Conservation (phyloP, 2,888 invertebrate genomes). For the Mythimna lalbum region DNA sequence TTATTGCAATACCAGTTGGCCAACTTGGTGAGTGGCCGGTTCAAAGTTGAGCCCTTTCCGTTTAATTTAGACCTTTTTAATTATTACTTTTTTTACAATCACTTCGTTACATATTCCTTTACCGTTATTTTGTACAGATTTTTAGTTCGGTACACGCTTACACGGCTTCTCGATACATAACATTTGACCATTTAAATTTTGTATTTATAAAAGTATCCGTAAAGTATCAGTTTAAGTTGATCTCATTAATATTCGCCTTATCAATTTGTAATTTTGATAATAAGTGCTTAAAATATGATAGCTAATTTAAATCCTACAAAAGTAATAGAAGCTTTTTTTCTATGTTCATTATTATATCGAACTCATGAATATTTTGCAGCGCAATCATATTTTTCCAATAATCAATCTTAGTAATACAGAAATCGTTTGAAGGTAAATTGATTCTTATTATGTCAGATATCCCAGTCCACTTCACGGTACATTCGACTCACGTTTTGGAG, state of each 20-base stretch:
- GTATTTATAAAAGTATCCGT: slow-evolving; percentile 51
- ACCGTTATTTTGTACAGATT: slow-evolving; percentile 63
- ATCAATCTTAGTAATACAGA: slow-evolving; percentile 59
- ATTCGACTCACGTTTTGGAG: slow-evolving; percentile 51
- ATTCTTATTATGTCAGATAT: slow-evolving; percentile 35
- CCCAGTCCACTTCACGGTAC: slow-evolving; percentile 48
- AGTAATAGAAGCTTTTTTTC: slow-evolving; percentile 55
- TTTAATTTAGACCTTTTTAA: slow-evolving; percentile 75
- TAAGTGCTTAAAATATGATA: slow-evolving; percentile 57
- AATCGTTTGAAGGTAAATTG: slow-evolving; percentile 44
- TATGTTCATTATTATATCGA: slow-evolving; percentile 53
- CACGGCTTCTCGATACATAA: slow-evolving; percentile 77
- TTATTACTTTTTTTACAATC: slow-evolving; percentile 63
- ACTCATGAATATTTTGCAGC: slow-evolving; percentile 64
- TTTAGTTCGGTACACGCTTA: slow-evolving; percentile 78
- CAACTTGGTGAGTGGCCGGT: slow-evolving; percentile 89
- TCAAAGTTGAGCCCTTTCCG: slow-evolving; percentile 68
- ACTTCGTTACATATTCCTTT: slow-evolving; percentile 62
- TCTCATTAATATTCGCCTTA: slow-evolving; percentile 46
- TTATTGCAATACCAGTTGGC: slow-evolving; percentile 90
- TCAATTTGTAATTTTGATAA: slow-evolving; percentile 52
- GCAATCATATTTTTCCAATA: slow-evolving; percentile 59
- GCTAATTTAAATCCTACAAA: slow-evolving; percentile 45
- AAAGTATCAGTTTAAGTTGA: slow-evolving; percentile 44
- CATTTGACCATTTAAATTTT: slow-evolving; percentile 56